phyloP scores from a whole-genome alignment of 2,113 vertebrate genomes.

The Alectura lathami region DNA sequence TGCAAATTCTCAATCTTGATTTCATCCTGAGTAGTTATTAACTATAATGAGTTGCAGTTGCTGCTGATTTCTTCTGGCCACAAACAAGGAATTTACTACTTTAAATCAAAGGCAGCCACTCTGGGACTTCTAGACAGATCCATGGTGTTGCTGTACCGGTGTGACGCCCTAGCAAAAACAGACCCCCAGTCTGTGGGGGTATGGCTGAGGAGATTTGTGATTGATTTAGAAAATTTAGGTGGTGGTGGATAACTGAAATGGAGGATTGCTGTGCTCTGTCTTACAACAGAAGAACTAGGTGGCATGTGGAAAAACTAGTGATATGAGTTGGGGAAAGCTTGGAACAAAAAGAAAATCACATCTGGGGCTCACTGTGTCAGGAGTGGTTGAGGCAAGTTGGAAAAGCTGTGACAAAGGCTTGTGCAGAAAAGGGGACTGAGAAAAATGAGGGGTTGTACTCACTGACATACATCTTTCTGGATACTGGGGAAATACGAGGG shows the following conservation, averaged over 20 bases:
- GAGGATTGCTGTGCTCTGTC: neutral
- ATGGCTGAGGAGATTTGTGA: neutral
- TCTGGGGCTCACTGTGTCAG: neutral
- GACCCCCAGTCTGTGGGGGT: neutral
- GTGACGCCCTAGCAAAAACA: neutral
- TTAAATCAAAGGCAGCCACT: neutral
- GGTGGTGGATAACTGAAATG: accelerated
- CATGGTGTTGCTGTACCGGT: neutral
- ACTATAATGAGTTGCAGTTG: neutral
- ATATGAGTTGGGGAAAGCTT: neutral
- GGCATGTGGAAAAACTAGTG: neutral
- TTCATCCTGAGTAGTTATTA: neutral
- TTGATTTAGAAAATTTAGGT: neutral
- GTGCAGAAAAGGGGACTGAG: neutral
- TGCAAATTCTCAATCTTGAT: neutral
- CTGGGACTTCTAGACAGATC: neutral
- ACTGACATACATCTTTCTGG: neutral
- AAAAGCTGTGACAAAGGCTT: neutral
- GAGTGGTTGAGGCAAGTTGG: neutral
- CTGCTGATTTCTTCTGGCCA: neutral
- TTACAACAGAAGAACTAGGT: neutral
- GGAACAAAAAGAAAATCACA: neutral
- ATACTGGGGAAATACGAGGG: neutral
- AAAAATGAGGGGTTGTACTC: neutral
- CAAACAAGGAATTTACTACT: neutral